phyloP scores from a whole-genome alignment of 1,140 invertebrate species.

The Ganaspis sp. region DNA sequence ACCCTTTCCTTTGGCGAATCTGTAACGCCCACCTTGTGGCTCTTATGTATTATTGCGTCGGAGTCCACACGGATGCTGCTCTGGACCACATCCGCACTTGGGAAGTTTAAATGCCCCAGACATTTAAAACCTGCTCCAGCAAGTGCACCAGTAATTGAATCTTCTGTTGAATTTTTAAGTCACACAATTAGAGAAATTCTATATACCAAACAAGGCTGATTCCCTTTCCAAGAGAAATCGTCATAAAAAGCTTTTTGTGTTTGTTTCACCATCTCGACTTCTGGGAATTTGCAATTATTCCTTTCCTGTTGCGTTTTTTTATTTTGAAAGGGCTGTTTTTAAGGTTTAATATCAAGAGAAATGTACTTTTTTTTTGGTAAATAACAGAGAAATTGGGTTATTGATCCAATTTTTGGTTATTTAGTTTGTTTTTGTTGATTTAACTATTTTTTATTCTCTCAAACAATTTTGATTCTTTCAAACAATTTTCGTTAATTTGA shows the following conservation, averaged over 20 bases:
- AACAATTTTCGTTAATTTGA: no score
- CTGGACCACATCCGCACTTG: not conserved
- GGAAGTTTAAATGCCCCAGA: slow-evolving; percentile 19
- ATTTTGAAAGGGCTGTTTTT: no score
- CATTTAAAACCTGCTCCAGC: slow-evolving; percentile 22
- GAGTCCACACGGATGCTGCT: not conserved
- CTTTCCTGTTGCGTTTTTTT: no score
- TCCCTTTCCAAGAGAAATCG: not conserved
- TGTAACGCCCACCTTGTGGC: slow-evolving; percentile 19
- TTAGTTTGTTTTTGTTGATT: no score
- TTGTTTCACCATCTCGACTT: not conserved
- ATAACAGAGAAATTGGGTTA: no score
- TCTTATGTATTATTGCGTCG: slow-evolving; percentile 16
- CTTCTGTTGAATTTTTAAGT: slow-evolving; percentile 8
- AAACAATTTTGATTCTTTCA: no score
- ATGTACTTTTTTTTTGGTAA: no score
- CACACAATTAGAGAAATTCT: slow-evolving; percentile 13
- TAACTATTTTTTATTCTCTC: no score
- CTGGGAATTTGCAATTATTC: not conserved
- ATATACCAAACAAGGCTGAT: slow-evolving; percentile 10
- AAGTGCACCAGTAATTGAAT: slow-evolving; percentile 12
- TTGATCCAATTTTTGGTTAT: no score
- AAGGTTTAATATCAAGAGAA: no score
- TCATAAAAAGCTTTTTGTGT: not conserved
- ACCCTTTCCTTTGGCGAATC: slow-evolving; percentile 22